Evolutionary conservation across 1,140 invertebrate genomes (phyloP), one percentile per base, ranked within the genome.

Genomic region (Patella vulgata): DNA sequence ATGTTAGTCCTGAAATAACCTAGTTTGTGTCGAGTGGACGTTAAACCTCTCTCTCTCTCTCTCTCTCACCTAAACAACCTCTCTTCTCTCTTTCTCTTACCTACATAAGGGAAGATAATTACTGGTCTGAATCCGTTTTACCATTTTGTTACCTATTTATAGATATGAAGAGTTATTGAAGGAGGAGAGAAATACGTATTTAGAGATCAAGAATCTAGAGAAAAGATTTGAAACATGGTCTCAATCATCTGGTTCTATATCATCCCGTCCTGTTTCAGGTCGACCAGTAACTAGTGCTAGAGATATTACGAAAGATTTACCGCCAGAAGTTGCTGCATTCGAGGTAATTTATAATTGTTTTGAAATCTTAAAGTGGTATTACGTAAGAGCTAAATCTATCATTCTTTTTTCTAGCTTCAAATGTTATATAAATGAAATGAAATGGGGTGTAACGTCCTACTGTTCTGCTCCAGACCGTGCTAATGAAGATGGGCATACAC

Each of bases 161-260:
- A 84, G 80, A 48, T 82, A 79, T 71, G 82, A 83, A 62, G 76
- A 82, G 27, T 55, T 83, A 43, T 60, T 80, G 51, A 63, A 70
- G 56, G 79, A 79, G 27, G 82, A 84, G 53, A 63, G 72, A 40
- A 72, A 68, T 8, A 70, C 75, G 11, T 55, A 39, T 46, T 71
- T 77, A 47, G 82, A 84, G 60, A 70, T 84, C 12, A 66, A 74
- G 53, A 74, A 77, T 11, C 64, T 82, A 25, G 80, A 83, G 50
- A 79, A 77, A 48, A 79, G 77, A 62, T 79, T 83, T 79, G 79
- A 83, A 46, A 64, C 71, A 27, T 84, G 82, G 82, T 52, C 56
- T 25, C 72, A 78, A 59, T 21, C 70, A 5, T 25, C 44, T 17
- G 36, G 25, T 28, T 17, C 33, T 4, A 56, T 57, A 27, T 48